These are phyloP conservation scores for Oryzias dopingdopingensis DNA, from an alignment of 2,797 vertebrate species.

Conservation along the genomic window DNA sequence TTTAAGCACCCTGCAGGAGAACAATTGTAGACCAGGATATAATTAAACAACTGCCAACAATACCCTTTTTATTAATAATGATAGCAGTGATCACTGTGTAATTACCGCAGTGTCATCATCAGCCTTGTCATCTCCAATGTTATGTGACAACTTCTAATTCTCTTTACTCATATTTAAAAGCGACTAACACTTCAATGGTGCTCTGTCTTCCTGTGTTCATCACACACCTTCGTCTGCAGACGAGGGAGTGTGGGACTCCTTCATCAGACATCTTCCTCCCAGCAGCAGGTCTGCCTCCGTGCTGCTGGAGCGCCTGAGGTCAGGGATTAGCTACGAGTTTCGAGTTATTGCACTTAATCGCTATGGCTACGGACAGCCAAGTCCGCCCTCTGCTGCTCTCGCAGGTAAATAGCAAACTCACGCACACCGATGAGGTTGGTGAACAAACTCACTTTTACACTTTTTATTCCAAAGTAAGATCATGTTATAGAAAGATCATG, in stretches of 20 bases:
- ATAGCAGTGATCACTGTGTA: constrained; percentile 26
- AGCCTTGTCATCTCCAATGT: constrained; percentile 11
- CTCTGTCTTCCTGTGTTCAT: neutral
- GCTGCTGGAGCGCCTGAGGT: constrained; percentile 84
- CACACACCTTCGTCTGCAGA: constrained; percentile 69
- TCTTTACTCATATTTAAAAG: constrained; percentile 24
- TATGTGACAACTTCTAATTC: constrained; percentile 21
- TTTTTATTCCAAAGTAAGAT: no score
- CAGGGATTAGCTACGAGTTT: constrained; percentile 94
- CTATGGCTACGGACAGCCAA: constrained; percentile 91
- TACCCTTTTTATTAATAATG: constrained; percentile 24
- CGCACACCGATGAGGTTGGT: constrained; percentile 13
- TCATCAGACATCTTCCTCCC: constrained; percentile 85
- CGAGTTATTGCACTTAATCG: constrained; percentile 90
- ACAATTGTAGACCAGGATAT: constrained; percentile 4
- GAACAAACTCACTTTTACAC: constrained; percentile 5
- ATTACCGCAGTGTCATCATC: constrained; percentile 8
- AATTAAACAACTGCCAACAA: constrained; percentile 26
- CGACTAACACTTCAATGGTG: constrained; percentile 4
- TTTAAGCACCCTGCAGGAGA: constrained; percentile 29
- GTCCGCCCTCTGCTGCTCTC: constrained; percentile 84
- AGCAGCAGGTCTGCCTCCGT: constrained; percentile 85
- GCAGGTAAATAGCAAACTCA: constrained; percentile 79
- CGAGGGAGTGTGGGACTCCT: constrained; percentile 94
- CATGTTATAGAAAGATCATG: neutral